Conservation (phyloP, 2,797 vertebrate species). For the Octomys mimax region DNA sequence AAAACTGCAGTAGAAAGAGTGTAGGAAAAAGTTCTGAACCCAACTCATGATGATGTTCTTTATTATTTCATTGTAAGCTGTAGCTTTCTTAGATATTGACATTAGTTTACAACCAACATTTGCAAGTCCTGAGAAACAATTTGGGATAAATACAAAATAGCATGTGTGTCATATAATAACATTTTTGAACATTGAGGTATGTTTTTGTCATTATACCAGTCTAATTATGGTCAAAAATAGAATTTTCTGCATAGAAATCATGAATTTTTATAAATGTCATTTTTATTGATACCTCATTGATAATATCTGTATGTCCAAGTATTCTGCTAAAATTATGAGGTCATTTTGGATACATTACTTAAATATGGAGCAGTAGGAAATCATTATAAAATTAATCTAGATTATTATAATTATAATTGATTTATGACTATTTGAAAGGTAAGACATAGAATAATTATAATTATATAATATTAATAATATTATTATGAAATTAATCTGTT, state of each 20-base stretch:
- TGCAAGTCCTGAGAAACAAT: background rate
- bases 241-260: background rate
- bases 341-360: background rate
- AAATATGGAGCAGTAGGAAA: background rate
- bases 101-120: background rate
- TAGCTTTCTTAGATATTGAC: background rate
- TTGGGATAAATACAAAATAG: background rate
- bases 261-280: background rate
- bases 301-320: background rate
- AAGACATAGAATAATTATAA: too few relatives aligned
- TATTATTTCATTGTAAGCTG: background rate
- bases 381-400: background rate
- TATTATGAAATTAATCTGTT: background rate
- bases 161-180: background rate
- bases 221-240: background rate
- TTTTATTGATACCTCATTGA: background rate
- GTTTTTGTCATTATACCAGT: background rate
- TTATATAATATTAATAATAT: background rate
- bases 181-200: background rate
- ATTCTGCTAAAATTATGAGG: background rate
- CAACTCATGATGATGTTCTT: background rate
- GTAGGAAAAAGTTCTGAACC: background rate
- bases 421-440: too few relatives aligned
- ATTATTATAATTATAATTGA: too few relatives aligned
- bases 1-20: background rate